phyloP scores from a whole-genome alignment of 2,113 vertebrate genomes.

The Chauna torquata region DNA sequence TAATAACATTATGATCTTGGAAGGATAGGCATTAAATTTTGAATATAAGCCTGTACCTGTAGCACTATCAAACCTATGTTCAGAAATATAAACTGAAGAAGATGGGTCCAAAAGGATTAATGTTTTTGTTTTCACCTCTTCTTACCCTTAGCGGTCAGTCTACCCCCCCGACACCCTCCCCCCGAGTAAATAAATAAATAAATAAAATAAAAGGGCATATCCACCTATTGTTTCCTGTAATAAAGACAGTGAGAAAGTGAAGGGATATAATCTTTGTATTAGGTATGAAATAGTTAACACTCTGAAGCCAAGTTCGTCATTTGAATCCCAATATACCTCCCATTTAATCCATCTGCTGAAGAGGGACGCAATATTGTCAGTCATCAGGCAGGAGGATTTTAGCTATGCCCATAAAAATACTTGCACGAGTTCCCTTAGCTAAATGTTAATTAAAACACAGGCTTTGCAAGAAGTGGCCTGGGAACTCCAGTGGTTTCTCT shows the following conservation, averaged over 20 bases:
- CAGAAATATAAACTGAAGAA: not conserved
- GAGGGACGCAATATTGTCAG: not conserved
- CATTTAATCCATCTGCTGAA: constrained; percentile 58
- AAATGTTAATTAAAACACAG: constrained; percentile 67
- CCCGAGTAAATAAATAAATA: too few species aligned
- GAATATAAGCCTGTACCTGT: not conserved
- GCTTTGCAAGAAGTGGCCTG: constrained; percentile 15
- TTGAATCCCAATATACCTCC: constrained; percentile 40
- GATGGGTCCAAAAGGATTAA: not conserved
- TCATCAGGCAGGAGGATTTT: constrained; percentile 45
- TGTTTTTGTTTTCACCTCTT: not conserved
- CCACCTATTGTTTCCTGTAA: not conserved
- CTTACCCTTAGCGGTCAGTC: not conserved
- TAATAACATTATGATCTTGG: not conserved
- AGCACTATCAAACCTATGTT: not conserved
- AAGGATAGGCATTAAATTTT: not conserved
- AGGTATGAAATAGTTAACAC: constrained; percentile 38
- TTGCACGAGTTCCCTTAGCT: constrained; percentile 34
- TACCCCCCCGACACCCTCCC: not conserved
- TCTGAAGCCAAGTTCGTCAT: not conserved
- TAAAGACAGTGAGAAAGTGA: not conserved
- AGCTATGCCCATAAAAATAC: constrained; percentile 51
- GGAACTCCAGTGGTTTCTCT: not conserved
- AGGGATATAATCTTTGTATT: rapidly evolving
- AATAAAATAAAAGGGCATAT: not conserved